phyloP scores from a whole-genome alignment of 2,113 vertebrate species.

The Bambusicola thoracicus region DNA sequence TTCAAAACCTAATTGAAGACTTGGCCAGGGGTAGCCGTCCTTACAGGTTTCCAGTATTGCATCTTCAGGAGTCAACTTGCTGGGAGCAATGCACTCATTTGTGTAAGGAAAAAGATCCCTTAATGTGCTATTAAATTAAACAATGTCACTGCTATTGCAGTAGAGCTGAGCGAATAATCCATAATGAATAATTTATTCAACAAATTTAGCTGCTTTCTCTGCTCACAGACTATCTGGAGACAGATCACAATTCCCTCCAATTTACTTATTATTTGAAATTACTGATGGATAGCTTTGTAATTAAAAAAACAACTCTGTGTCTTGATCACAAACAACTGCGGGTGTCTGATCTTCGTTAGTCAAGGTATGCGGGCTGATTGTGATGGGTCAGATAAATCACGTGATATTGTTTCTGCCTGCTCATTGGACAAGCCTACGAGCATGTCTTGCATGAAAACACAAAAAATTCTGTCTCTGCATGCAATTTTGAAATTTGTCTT shows the following conservation, averaged over 20 bases:
- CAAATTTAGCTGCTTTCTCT: constrained; percentile 76
- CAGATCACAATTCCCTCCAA: constrained; percentile 76
- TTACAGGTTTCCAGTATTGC: constrained; percentile 37
- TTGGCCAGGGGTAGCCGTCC: constrained; percentile 28
- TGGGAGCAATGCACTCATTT: constrained; percentile 73
- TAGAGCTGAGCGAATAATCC: constrained; percentile 75
- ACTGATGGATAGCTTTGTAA: constrained; percentile 75
- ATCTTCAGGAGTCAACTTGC: constrained; percentile 66
- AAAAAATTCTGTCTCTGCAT: constrained; percentile 63
- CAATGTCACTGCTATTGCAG: constrained; percentile 73
- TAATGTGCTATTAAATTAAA: constrained; percentile 77
- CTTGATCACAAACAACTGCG: constrained; percentile 71
- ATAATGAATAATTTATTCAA: constrained; percentile 77
- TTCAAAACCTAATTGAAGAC: constrained; percentile 8
- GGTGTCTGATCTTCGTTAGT: constrained; percentile 67
- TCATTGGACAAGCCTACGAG: constrained; percentile 66
- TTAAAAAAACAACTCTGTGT: constrained; percentile 74
- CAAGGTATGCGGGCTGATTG: constrained; percentile 66
- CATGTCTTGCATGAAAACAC: constrained; percentile 64
- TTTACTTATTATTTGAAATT: constrained; percentile 77
- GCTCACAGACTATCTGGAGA: constrained; percentile 75
- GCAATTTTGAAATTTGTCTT: constrained; percentile 72
- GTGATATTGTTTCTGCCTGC: constrained; percentile 64
- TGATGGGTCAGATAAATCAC: constrained; percentile 72
- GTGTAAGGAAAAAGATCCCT: constrained; percentile 72